These are phyloP conservation scores for Pammene fasciana DNA, from an alignment of 2,888 invertebrate species.

Conservation along the genomic window DNA sequence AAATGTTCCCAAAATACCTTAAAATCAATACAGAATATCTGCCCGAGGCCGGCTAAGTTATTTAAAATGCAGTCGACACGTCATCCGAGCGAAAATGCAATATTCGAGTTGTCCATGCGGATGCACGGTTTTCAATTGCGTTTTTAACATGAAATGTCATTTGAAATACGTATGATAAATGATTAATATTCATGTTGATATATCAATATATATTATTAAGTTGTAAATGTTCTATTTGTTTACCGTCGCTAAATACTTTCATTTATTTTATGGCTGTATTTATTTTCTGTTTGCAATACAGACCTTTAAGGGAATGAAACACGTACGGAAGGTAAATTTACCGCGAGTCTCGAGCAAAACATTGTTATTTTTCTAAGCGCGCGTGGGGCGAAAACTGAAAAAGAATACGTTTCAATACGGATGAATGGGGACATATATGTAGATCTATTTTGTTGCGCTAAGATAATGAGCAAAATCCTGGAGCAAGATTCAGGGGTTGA, in stretches of 20 bases:
- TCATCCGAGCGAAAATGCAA: constrained; percentile 78
- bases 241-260: constrained; percentile 14
- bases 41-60: constrained; percentile 69
- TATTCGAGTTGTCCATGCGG: constrained; percentile 72
- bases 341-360: constrained; percentile 33
- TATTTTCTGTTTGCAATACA: constrained; percentile 31
- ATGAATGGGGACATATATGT: constrained; percentile 27
- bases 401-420: constrained; percentile 36
- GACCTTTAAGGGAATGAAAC: constrained; percentile 40
- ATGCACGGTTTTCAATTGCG: constrained; percentile 69
- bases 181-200: neutral
- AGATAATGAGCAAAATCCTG: constrained; percentile 34
- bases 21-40: constrained; percentile 65
- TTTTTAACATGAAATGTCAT: constrained; percentile 49
- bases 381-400: constrained; percentile 28
- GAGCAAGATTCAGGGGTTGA: constrained; percentile 45
- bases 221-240: neutral
- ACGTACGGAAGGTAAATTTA: constrained; percentile 40
- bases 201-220: neutral
- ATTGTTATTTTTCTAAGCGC: constrained; percentile 39
- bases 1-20: constrained; percentile 59
- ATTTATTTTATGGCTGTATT: constrained; percentile 13
- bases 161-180: constrained; percentile 20
- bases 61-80: constrained; percentile 81
- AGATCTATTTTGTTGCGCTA: constrained; percentile 30